Conservation (phyloP, 2,797 vertebrate species). For the Leptatherina wallacei region DNA sequence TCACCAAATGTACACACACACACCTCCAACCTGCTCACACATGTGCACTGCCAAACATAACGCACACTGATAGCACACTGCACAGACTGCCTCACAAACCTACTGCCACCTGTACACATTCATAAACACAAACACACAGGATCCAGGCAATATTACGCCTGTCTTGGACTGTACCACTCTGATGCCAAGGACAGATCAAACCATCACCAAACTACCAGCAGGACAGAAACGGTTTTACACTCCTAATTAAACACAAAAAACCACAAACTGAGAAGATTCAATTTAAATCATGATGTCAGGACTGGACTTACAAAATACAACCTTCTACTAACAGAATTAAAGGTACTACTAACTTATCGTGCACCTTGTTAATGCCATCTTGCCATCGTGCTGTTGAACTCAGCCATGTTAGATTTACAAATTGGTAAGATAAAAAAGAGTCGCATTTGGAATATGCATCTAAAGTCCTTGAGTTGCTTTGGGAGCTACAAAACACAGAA, state of each 20-base stretch:
- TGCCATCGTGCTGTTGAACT: constrained; percentile 14
- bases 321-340: constrained; percentile 3
- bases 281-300: constrained; percentile 57
- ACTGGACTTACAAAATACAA: constrained; percentile 26
- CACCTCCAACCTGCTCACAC: constrained; percentile 52
- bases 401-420: constrained; percentile 27
- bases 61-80: constrained; percentile 50
- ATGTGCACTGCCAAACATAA: constrained; percentile 66
- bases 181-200: constrained; percentile 69
- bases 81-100: constrained; percentile 60
- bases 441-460: neutral
- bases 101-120: constrained; percentile 54
- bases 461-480: constrained; percentile 20
- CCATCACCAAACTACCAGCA: constrained; percentile 68
- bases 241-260: constrained; percentile 13
- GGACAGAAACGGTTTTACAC: constrained; percentile 25
- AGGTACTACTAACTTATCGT: constrained; percentile 30
- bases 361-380: constrained; percentile 10
- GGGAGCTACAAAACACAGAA: constrained; percentile 16
- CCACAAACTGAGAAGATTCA: constrained; percentile 16
- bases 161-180: constrained; percentile 50
- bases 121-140: constrained; percentile 21
- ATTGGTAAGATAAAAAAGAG: neutral
- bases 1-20: constrained; percentile 26
- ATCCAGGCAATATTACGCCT: constrained; percentile 19